Conservation (phyloP, 2,797 vertebrate species). For the Halcyon smyrnensis region DNA sequence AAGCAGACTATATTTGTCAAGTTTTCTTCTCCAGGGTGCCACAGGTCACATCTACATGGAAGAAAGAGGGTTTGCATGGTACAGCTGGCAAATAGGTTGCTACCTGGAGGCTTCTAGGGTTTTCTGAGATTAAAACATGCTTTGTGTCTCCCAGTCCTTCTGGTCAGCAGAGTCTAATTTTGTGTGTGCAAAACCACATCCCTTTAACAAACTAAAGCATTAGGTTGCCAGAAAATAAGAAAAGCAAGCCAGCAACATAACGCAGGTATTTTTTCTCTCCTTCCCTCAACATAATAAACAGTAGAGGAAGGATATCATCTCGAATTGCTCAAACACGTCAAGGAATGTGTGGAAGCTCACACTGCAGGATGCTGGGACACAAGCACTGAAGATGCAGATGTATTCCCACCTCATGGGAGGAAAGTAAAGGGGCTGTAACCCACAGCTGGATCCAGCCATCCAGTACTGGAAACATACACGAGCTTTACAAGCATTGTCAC, state of each 20-base stretch:
- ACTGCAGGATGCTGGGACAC: not conserved
- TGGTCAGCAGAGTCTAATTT: not conserved
- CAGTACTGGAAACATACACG: not conserved
- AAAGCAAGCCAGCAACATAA: not conserved
- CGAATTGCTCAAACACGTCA: not conserved
- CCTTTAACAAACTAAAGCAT: not conserved
- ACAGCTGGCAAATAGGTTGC: not conserved
- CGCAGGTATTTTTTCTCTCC: not conserved
- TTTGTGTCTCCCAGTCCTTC: not conserved
- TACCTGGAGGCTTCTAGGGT: not conserved
- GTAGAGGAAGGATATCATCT: fast-evolving
- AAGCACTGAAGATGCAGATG: not conserved
- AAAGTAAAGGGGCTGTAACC: not conserved
- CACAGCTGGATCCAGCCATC: not conserved
- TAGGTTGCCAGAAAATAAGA: not conserved
- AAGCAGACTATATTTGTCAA: not conserved
- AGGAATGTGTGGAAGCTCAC: not conserved
- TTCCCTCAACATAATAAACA: not conserved
- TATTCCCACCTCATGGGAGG: not conserved
- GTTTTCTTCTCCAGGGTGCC: not conserved
- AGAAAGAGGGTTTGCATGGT: not conserved
- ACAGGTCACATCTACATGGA: not conserved
- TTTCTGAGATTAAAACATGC: not conserved
- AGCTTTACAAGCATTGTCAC: not conserved
- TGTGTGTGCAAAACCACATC: not conserved